phyloP scores from a whole-genome alignment of 37 sponge, comb jelly and placozoan species.

The Eunapius fragilis region DNA sequence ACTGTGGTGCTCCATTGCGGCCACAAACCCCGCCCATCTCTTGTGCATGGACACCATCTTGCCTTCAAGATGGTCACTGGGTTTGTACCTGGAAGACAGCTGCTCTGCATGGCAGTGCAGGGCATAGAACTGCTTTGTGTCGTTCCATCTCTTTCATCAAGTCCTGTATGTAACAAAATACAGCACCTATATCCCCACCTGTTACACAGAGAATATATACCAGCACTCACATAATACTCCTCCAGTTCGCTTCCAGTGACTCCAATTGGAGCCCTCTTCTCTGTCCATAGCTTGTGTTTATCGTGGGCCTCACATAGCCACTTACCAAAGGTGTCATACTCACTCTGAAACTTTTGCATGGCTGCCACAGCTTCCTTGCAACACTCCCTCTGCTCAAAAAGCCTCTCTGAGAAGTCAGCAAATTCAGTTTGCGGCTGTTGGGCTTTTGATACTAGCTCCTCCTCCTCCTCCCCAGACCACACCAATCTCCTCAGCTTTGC shows the following conservation, averaged over 20 bases:
- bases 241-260: slow-evolving; percentile 36
- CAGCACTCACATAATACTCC: slow-evolving; percentile 34
- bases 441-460: not conserved
- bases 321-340: slow-evolving; percentile 5
- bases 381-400: slow-evolving; percentile 23
- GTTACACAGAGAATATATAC: not conserved
- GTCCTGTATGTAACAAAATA: slow-evolving; percentile 6
- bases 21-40: slow-evolving; percentile 37
- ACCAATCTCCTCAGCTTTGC: slow-evolving; percentile 7
- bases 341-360: slow-evolving; percentile 22
- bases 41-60: slow-evolving; percentile 13
- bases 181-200: not conserved
- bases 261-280: slow-evolving; percentile 55
- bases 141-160: slow-evolving; percentile 43
- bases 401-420: not conserved
- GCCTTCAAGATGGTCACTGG: slow-evolving; percentile 35
- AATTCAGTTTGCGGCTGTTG: slow-evolving; percentile 7
- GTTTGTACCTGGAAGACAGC: slow-evolving; percentile 30
- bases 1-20: not conserved
- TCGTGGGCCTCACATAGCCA: slow-evolving; percentile 10
- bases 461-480: slow-evolving; percentile 13
- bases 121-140: slow-evolving; percentile 30
- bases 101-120: slow-evolving; percentile 1
- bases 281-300: not conserved
- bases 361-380: slow-evolving; percentile 50